phyloP scores from a whole-genome alignment of 2,888 invertebrate genomes.

The Harpalus rufipes region DNA sequence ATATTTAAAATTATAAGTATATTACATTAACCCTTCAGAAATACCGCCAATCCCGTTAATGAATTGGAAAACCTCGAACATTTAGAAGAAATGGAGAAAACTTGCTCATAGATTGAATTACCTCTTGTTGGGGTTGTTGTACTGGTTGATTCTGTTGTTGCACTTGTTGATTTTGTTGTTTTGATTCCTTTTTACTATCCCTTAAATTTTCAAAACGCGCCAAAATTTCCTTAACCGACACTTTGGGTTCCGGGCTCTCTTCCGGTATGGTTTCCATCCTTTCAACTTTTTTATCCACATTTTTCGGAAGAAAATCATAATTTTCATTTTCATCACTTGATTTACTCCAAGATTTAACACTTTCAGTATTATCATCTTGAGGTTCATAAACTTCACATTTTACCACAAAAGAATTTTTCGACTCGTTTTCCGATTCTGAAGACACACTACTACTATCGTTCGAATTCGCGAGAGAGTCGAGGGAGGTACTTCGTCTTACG shows the following conservation, averaged over 20 bases:
- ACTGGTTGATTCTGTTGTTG: neutral
- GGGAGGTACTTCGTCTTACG: constrained; percentile 78
- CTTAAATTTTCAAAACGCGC: constrained; percentile 85
- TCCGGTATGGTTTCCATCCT: constrained; percentile 91
- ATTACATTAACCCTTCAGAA: too few relatives aligned
- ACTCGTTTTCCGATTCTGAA: constrained; percentile 78
- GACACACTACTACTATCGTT: constrained; percentile 82
- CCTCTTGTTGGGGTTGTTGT: constrained; percentile 8
- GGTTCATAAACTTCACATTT: constrained; percentile 76
- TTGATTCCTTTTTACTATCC: constrained; percentile 72
- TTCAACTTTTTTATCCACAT: constrained; percentile 70
- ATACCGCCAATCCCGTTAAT: too few relatives aligned
- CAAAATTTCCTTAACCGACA: constrained; percentile 90
- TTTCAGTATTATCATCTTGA: constrained; percentile 71
- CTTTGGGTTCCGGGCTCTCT: constrained; percentile 87
- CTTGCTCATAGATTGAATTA: too few relatives aligned
- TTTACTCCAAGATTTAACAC: constrained; percentile 72
- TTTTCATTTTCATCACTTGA: constrained; percentile 71
- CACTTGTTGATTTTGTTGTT: neutral
- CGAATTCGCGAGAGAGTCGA: constrained; percentile 85
- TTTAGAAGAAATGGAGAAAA: too few relatives aligned
- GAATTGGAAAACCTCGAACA: too few relatives aligned
- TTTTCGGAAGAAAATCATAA: constrained; percentile 71
- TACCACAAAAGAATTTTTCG: constrained; percentile 74
- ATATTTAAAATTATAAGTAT: too few relatives aligned